Conservation (phyloP, 2,888 invertebrate species). For the Acleris cristana region DNA sequence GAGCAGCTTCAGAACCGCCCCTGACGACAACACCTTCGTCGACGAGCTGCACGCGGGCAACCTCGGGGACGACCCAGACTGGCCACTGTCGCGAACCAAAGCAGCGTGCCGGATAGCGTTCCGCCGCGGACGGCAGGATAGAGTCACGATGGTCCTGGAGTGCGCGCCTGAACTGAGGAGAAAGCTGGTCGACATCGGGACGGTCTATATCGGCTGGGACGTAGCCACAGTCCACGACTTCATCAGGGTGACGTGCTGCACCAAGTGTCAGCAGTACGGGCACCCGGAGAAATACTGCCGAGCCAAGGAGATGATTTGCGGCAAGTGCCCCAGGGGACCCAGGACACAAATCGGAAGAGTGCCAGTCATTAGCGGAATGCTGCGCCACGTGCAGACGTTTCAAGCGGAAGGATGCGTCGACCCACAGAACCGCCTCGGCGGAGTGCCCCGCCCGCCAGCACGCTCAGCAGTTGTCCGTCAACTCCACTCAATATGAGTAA, state of each 20-base stretch:
- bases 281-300: conserved; percentile 35
- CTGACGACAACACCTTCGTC: too few species aligned
- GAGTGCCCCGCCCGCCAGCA: conserved; percentile 41
- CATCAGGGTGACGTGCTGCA: conserved; percentile 29
- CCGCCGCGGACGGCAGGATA: too few species aligned
- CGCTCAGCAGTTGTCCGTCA: conserved; percentile 36
- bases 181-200: too few species aligned
- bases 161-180: too few species aligned
- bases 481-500: conserved; percentile 33
- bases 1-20: too few species aligned
- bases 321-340: conserved; percentile 34
- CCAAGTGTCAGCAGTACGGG: conserved; percentile 37
- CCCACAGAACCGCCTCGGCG: conserved; percentile 15
- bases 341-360: conserved; percentile 21
- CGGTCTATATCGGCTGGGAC: too few species aligned
- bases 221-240: background rate
- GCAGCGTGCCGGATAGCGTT: too few species aligned
- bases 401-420: background rate
- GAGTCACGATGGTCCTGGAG: too few species aligned
- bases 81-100: too few species aligned
- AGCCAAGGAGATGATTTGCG: conserved; percentile 18
- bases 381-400: conserved; percentile 34
- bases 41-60: too few species aligned
- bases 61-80: too few species aligned
- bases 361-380: background rate